Conservation (phyloP, 1,140 invertebrate genomes). For the Drosophila bocki region DNA sequence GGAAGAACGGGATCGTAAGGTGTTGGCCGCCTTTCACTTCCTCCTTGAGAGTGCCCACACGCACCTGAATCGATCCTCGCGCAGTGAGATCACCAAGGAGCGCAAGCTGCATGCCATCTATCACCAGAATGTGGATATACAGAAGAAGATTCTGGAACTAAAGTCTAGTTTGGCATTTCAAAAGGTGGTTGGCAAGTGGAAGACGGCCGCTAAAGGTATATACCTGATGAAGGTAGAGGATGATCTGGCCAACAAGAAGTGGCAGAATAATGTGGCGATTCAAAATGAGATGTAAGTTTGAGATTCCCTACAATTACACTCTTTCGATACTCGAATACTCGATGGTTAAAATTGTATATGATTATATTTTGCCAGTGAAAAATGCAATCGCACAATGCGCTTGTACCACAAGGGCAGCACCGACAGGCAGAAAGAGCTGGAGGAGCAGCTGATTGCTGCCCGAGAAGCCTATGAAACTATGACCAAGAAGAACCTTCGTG, state of each 20-base stretch:
- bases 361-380: constrained; percentile 17
- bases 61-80: constrained; percentile 54
- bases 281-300: constrained; percentile 67
- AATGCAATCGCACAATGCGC: constrained; percentile 39
- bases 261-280: constrained; percentile 66
- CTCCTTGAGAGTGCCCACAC: constrained; percentile 44
- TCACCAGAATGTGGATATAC: constrained; percentile 44
- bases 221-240: constrained; percentile 52
- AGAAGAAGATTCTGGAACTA: constrained; percentile 22
- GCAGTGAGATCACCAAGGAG: constrained; percentile 58
- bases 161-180: constrained; percentile 33
- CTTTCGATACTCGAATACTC: too few species aligned
- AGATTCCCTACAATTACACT: too few species aligned
- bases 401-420: constrained; percentile 46
- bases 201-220: constrained; percentile 41
- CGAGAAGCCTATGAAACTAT: constrained; percentile 27
- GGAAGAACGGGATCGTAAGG: constrained; percentile 21
- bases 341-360: too few species aligned
- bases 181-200: constrained; percentile 48
- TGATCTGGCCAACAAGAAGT: constrained; percentile 64
- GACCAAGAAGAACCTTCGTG: constrained; percentile 13
- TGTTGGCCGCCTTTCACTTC: constrained; percentile 50
- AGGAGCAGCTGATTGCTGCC: constrained; percentile 46
- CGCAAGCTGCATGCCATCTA: constrained; percentile 56
- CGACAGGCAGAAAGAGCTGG: constrained; percentile 54